Conservation (phyloP, 2,797 vertebrate species). For the Syndactyla subalaris region DNA sequence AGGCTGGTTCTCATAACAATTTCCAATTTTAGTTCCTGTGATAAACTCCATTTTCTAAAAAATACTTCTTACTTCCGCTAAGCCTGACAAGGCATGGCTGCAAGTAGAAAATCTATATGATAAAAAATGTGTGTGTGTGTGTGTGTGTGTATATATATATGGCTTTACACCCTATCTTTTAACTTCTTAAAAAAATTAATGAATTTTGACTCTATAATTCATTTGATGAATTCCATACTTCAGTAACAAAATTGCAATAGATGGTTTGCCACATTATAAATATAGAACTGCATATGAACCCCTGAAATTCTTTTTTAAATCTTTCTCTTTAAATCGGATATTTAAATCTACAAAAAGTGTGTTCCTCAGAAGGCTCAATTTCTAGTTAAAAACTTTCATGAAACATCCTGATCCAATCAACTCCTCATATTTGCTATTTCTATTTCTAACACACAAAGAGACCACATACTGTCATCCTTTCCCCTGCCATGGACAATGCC, state of each 20-base stretch:
- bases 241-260: not conserved
- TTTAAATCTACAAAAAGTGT: not conserved
- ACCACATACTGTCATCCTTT: not conserved
- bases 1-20: not conserved
- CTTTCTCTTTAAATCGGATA: not conserved
- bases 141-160: fast-evolving
- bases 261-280: not conserved
- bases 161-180: not conserved
- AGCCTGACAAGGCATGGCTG: not conserved
- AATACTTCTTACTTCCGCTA: not conserved
- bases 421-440: constrained; percentile 35
- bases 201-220: not conserved
- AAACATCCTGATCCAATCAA: constrained; percentile 44
- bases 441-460: constrained; percentile 7
- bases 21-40: not conserved
- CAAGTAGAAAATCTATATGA: not conserved
- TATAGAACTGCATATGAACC: not conserved
- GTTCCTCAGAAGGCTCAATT: not conserved
- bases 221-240: not conserved
- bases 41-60: not conserved
- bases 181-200: not conserved
- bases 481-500: not conserved
- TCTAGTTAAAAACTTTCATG: not conserved
- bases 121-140: not conserved
- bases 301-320: not conserved